phyloP scores from a whole-genome alignment of 2,797 vertebrate genomes.

The Bovichtus diacanthus region DNA sequence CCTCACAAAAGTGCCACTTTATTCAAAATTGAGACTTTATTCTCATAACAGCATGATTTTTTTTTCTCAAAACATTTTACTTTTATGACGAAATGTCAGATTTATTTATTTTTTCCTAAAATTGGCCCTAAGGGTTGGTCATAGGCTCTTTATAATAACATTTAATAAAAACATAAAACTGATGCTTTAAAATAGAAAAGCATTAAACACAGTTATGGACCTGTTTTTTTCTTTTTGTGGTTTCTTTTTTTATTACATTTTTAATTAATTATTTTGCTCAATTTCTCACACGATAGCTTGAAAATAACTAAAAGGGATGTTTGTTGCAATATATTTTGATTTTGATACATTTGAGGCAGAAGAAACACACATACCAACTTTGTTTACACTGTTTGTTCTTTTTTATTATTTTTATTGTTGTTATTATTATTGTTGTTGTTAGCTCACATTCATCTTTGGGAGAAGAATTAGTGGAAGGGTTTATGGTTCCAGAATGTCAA shows the following conservation, averaged over 20 bases:
- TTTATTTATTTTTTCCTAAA: not conserved
- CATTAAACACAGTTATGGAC: not conserved
- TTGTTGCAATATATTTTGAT: slow-evolving; percentile 1
- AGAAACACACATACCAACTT: not conserved
- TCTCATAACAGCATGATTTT: not conserved
- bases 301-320: not conserved
- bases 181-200: not conserved
- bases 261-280: not conserved
- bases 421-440: not conserved
- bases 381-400: not conserved
- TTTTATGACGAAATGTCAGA: not conserved
- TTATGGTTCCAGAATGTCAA: not conserved
- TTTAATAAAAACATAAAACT: not conserved
- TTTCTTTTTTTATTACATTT: not conserved
- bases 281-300: not conserved
- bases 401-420: not conserved
- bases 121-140: not conserved
- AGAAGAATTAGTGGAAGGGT: not conserved
- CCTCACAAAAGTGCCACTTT: not conserved
- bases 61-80: not conserved
- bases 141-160: not conserved
- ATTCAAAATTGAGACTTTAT: not conserved
- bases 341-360: not conserved
- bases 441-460: not conserved
- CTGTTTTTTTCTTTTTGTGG: not conserved